A percentile compares a stretch with the other conserved stretches of the same genome.
These are phyloP conservation scores for Drosophila aldrichi DNA, from an alignment of 2,888 invertebrate genomes.

Conservation along the genomic window DNA sequence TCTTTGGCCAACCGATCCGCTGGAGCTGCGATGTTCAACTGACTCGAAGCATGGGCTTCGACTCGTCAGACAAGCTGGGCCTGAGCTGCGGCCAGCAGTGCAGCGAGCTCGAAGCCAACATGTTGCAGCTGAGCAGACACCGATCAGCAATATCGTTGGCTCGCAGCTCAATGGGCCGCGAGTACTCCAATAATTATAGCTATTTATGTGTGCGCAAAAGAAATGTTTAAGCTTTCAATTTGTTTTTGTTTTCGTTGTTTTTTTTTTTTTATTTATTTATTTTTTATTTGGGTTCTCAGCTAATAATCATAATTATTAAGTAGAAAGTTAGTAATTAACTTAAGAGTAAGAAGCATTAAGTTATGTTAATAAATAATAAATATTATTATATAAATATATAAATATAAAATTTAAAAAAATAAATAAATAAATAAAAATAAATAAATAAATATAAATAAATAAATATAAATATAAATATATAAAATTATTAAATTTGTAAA, in stretches of 20 bases:
- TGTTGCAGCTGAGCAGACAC: conserved; percentile 42
- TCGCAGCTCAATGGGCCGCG: not conserved
- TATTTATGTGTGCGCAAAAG: conserved; percentile 6
- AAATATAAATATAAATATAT: no score
- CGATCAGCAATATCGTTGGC: conserved; percentile 14
- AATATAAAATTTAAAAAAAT: no score
- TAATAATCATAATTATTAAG: not conserved
- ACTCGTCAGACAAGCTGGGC: conserved; percentile 30
- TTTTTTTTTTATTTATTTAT: no score
- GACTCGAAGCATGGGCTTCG: conserved; percentile 26
- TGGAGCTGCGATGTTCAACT: conserved; percentile 67
- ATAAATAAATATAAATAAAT: no score
- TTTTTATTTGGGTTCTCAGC: not conserved
- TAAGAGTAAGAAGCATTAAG: not conserved
- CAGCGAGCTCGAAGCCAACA: conserved; percentile 47
- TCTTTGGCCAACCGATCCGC: conserved; percentile 59
- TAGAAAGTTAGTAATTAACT: not conserved
- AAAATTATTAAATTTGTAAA: no score
- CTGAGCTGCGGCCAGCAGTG: conserved; percentile 24
- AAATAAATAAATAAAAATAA: no score
- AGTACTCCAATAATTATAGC: conserved; percentile 10
- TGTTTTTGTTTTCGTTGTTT: not conserved
- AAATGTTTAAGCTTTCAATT: not conserved
- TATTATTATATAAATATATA: not conserved
- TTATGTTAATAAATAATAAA: not conserved